Evolutionary conservation across 2,888 invertebrate genomes (phyloP).

Genomic region (Zootermopsis nevadensis): DNA sequence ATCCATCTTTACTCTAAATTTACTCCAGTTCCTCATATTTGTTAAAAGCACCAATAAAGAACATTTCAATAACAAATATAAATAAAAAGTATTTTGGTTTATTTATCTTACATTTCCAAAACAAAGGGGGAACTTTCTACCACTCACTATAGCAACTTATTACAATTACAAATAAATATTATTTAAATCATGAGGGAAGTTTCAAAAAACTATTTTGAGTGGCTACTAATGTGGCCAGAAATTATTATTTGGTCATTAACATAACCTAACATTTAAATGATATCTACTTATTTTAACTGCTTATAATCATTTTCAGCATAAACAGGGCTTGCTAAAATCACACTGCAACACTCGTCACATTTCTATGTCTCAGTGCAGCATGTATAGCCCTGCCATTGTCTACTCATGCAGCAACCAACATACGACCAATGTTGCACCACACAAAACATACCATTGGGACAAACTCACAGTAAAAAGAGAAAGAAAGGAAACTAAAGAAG

Average conservation of each 20-base stretch:
- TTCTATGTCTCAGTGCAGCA: neutral
- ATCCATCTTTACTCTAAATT: too few species aligned
- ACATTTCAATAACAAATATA: too few species aligned
- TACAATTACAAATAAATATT: too few species aligned
- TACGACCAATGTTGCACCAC: slow-evolving; percentile 17
- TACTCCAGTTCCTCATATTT: too few species aligned
- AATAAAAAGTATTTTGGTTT: too few species aligned
- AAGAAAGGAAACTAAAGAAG: slow-evolving; percentile 45
- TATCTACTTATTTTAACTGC: neutral
- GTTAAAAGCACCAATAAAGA: too few species aligned
- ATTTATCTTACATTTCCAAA: too few species aligned
- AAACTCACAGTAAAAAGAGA: slow-evolving; percentile 26
- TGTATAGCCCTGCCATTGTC: neutral
- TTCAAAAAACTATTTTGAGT: too few species aligned
- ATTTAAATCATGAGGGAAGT: too few species aligned
- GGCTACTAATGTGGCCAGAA: neutral
- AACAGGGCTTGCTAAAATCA: neutral
- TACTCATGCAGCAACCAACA: slow-evolving; percentile 35
- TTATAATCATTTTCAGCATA: neutral
- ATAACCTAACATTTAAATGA: too few species aligned
- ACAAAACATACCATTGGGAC: slow-evolving; percentile 29
- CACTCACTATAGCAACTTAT: too few species aligned
- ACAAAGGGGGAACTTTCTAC: too few species aligned
- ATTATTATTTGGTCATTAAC: neutral
- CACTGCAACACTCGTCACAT: neutral